Evolutionary conservation across 2,113 vertebrate species (phyloP), one percentile per base, ranked within the genome.

Genomic region (Tympanuchus pallidicinctus): DNA sequence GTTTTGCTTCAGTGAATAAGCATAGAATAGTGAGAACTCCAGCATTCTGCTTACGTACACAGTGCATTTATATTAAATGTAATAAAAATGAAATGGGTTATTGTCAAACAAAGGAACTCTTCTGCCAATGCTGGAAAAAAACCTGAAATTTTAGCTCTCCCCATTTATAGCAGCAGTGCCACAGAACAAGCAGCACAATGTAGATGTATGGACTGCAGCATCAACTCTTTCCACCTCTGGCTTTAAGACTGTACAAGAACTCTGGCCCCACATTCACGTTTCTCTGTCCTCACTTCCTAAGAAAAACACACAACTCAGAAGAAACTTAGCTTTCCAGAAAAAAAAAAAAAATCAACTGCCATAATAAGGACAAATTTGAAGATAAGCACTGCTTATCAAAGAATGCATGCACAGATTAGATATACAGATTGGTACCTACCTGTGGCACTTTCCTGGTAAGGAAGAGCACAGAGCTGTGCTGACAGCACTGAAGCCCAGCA

Each of bases 371-470:
- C 38, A 50, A 82, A 69, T 19, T 15, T 24, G 36, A 77, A 73
- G 2, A 2, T 12, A 79, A 74, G n/a, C 17, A 59, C 27, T 42
- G 56, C 25, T 64, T 66, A 70, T 24, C n/a, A 85, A 45, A 92
- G n/a, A 95, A 92, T 47, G 19, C 32, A 57, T 28, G 52, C 7
- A 65, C 8, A 50, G 17, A 22, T 71, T 12, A 67, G 50, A 76
- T 6, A 50, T 2, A 36, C 32, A 60, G 63, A 32, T 57, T 18
- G 12, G 43, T 32, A 93, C 94, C 85, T 32, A 76, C 75, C 79
- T 27, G 86, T 38, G 61, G 66, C 70, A 45, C 1, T 0, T 15
- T 88, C 38, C 67, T 32, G 0, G n/a, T 12, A 19, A 13, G 36
- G 47, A 64, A 38, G 52, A 45, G 36, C 0, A 63, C 22, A 2